phyloP scores from a whole-genome alignment of 1,140 invertebrate genomes.

The Meloidogyne exigua region DNA sequence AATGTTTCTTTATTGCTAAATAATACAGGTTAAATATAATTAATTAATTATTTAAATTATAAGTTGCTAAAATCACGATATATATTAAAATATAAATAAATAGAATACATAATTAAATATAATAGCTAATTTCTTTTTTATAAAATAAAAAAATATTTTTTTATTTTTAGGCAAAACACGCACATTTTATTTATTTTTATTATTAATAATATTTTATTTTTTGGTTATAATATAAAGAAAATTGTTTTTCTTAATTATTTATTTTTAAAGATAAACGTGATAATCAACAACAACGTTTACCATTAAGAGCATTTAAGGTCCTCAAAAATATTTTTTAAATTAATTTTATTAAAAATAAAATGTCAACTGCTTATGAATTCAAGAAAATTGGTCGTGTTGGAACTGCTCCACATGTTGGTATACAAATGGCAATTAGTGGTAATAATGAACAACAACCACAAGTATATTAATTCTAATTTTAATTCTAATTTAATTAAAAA shows the following conservation, averaged over 20 bases:
- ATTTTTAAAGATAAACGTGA: constrained; percentile 11
- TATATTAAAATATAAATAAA: neutral
- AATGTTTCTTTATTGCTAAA: neutral
- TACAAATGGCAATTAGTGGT: constrained; percentile 22
- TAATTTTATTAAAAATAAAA: neutral
- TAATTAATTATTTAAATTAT: neutral
- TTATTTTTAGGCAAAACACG: neutral
- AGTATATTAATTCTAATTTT: neutral
- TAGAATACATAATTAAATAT: no score
- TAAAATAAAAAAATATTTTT: neutral
- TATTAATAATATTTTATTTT: no score
- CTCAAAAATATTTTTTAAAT: neutral
- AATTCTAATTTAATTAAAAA: neutral
- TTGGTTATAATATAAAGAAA: no score
- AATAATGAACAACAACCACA: neutral
- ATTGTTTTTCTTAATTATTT: no score
- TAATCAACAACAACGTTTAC: constrained; percentile 10
- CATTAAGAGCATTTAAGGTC: constrained; percentile 18
- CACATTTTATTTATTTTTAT: neutral
- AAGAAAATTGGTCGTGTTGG: constrained; percentile 24
- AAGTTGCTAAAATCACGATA: neutral
- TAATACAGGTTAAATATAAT: no score
- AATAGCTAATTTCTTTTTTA: neutral
- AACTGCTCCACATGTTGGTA: neutral
- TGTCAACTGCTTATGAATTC: neutral